A percentile compares a stretch with the other conserved stretches of the same genome.
Evolutionary conservation across 2,888 invertebrate genomes (phyloP).

Genomic region (Alsophila aescularia): DNA sequence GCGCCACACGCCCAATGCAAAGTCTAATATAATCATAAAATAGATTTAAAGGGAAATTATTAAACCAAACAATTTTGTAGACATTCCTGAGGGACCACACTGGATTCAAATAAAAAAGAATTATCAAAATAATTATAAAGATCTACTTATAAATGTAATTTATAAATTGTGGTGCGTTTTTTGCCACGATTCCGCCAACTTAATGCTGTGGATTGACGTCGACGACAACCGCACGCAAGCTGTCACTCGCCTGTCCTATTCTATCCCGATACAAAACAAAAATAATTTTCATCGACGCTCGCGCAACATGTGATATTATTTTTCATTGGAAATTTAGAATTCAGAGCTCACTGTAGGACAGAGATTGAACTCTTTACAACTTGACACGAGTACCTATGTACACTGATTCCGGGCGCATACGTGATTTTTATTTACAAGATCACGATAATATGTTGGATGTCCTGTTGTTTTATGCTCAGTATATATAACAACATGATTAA

Average conservation of each 20-base stretch:
- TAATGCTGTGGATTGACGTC: conserved; percentile 34
- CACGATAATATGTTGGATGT: too few relatives aligned
- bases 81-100: too few relatives aligned
- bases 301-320: conserved; percentile 42
- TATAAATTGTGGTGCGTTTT: conserved; percentile 5
- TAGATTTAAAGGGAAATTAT: too few relatives aligned
- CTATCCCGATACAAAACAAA: conserved; percentile 30
- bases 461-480: too few relatives aligned
- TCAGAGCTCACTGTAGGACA: conserved; percentile 1
- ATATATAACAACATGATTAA: too few relatives aligned
- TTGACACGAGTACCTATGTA: background rate
- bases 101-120: too few relatives aligned
- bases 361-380: conserved; percentile 7
- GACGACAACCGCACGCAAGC: conserved; percentile 26
- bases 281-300: conserved; percentile 35
- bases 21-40: too few relatives aligned
- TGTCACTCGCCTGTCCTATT: conserved; percentile 25
- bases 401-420: too few relatives aligned
- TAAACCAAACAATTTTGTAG: too few relatives aligned
- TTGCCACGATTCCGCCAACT: conserved; percentile 27
- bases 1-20: too few relatives aligned
- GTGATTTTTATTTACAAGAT: too few relatives aligned
- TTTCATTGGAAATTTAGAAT: conserved; percentile 38
- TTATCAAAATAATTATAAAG: too few relatives aligned
- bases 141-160: background rate